Conservation (phyloP, 1,140 invertebrate genomes). For the Cecropterus lyciades region DNA sequence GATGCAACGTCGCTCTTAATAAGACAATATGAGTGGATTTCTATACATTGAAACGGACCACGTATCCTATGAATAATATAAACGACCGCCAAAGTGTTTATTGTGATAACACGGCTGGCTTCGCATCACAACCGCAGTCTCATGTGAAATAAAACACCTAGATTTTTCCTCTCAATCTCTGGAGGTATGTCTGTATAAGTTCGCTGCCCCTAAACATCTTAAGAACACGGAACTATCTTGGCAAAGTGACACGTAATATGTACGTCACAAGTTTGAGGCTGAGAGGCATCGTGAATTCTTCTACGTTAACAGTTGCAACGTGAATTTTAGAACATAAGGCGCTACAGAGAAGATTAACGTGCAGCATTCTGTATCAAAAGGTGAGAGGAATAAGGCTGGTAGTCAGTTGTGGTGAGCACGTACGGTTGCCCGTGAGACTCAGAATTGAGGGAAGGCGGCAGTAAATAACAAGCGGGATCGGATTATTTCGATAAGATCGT, state of each 20-base stretch:
- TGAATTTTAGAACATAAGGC: slow-evolving; percentile 53
- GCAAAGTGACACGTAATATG: slow-evolving; percentile 62
- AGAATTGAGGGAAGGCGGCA: slow-evolving; percentile 71
- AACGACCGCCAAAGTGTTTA: slow-evolving; percentile 68
- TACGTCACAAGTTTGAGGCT: slow-evolving; percentile 53
- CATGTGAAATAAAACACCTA: slow-evolving; percentile 79
- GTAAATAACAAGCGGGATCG: slow-evolving; percentile 82
- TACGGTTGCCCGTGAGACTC: slow-evolving; percentile 52
- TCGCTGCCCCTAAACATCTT: slow-evolving; percentile 47
- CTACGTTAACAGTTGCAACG: slow-evolving; percentile 46
- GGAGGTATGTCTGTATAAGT: slow-evolving; percentile 55
- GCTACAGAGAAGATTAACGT: slow-evolving; percentile 48
- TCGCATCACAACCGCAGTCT: slow-evolving; percentile 63
- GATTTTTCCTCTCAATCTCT: slow-evolving; percentile 76
- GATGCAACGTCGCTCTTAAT: background rate
- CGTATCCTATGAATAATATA: slow-evolving; percentile 66
- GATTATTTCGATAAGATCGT: slow-evolving; percentile 84
- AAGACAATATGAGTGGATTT: background rate
- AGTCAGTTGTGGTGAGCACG: slow-evolving; percentile 46
- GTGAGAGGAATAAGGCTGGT: slow-evolving; percentile 54
- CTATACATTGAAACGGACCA: slow-evolving; percentile 15
- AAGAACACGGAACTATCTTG: slow-evolving; percentile 37
- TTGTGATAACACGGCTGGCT: slow-evolving; percentile 68
- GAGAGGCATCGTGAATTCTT: slow-evolving; percentile 47
- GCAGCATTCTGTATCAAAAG: slow-evolving; percentile 56